Evolutionary conservation across 2,888 invertebrate genomes (phyloP), one percentile per base, ranked within the genome.

Genomic region (Drosophila lacicola): DNA sequence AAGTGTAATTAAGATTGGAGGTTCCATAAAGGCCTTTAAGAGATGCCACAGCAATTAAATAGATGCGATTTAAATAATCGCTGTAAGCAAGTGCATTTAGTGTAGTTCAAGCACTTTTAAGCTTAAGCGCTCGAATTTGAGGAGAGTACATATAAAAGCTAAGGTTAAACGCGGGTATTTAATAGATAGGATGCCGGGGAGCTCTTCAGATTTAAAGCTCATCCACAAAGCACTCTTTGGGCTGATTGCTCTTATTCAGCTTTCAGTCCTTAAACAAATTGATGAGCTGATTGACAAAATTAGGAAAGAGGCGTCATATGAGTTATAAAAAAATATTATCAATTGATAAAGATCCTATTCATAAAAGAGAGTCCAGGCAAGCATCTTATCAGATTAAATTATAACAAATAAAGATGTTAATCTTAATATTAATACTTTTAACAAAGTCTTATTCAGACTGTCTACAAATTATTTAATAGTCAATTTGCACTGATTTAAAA

Each of bases 1-100:
- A 39, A 54, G 21, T 42, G 60, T 68, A 64, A 79, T 83, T 85
- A 85, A 85, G 70, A 64, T 63, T 4, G 36, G 45, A 14, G 25
- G n/a, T 10, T 21, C n/a, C 10, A 9, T 34, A 19, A 29, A n/a
- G n/a, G 13, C n/a, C 3, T 21, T 21, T 6, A 37, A 36, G 14
- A 17, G 33, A 25, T 25, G 39, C 14, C 11, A 50, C 9, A n/a
- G 37, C 21, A 37, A 17, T 34, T 19, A 42, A n/a, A 17, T 36
- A 1, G 25, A 13, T 44, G 46, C 34, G 14, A 34, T 33, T 21
- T 6, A 14, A n/a, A 33, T 19, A 21, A 53, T 36, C 21, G 2
- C 4, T 44, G 19, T 44, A 13, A 44, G 34, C 41, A 54, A 49
- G 37, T 54, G 58, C 9, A 39, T n/a, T 19, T 13, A 13, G 19